Conservation (phyloP, 2,888 invertebrate genomes). For the Andricus curvator region DNA sequence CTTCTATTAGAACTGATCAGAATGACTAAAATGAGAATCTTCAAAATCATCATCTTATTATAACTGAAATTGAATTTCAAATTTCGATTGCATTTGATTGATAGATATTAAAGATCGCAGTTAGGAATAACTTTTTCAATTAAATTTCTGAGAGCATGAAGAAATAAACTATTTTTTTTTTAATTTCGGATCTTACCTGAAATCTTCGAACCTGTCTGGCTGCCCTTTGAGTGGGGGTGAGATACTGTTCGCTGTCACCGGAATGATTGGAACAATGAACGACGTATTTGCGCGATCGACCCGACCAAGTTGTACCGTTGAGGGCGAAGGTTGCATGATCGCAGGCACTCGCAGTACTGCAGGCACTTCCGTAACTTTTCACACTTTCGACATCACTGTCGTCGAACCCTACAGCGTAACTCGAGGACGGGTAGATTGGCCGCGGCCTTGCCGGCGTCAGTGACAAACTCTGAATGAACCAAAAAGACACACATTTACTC, state of each 20-base stretch:
- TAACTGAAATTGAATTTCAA: not conserved
- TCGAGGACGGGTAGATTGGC: slow-evolving; percentile 72
- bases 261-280: slow-evolving; percentile 91
- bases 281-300: slow-evolving; percentile 84
- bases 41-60: not conserved
- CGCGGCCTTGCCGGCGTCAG: slow-evolving; percentile 73
- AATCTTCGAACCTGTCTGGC: slow-evolving; percentile 89
- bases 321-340: slow-evolving; percentile 91
- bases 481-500: slow-evolving; percentile 31
- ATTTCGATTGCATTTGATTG: not conserved
- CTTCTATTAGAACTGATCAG: no score
- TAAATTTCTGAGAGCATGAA: not conserved
- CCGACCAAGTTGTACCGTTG: slow-evolving; percentile 82
- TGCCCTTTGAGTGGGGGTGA: slow-evolving; percentile 93
- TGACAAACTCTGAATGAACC: slow-evolving; percentile 70
- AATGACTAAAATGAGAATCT: no score
- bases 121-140: not conserved
- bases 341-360: slow-evolving; percentile 88
- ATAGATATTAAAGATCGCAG: not conserved
- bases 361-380: slow-evolving; percentile 87
- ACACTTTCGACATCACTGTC: slow-evolving; percentile 87
- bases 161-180: not conserved
- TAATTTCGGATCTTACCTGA: slow-evolving; percentile 70
- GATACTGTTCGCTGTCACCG: slow-evolving; percentile 89
- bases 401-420: slow-evolving; percentile 76